Evolutionary conservation across 1,140 invertebrate genomes (phyloP).

Genomic region (Drosophila bipectinata): DNA sequence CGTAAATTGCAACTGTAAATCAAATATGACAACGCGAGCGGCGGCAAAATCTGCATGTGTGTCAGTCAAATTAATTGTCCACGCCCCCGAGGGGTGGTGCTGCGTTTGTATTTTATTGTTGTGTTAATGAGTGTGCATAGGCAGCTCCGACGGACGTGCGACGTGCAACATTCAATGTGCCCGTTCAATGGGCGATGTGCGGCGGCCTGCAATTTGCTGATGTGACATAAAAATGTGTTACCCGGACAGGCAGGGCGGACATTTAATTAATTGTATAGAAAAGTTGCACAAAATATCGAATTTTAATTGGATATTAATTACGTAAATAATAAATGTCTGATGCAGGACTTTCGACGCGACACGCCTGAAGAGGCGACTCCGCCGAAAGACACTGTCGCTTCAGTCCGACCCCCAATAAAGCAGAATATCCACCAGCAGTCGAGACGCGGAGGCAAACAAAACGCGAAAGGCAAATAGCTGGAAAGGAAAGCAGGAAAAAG

Average conservation of each 20-base stretch:
- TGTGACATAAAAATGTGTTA: slow-evolving; percentile 80
- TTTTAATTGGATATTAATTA: slow-evolving; percentile 77
- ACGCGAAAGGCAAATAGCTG: slow-evolving; percentile 59
- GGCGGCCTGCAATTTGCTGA: slow-evolving; percentile 64
- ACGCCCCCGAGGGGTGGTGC: slow-evolving; percentile 18
- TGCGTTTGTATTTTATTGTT: slow-evolving; percentile 71
- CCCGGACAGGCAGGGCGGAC: slow-evolving; percentile 33
- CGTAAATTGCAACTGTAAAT: slow-evolving; percentile 83
- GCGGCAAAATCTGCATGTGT: slow-evolving; percentile 79
- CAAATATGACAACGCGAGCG: slow-evolving; percentile 81
- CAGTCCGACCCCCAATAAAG: background rate
- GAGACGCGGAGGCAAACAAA: slow-evolving; percentile 51
- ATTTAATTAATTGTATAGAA: slow-evolving; percentile 73
- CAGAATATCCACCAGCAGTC: background rate
- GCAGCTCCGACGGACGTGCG: slow-evolving; percentile 14
- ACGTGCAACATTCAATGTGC: background rate
- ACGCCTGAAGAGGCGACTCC: no score
- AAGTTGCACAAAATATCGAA: slow-evolving; percentile 52
- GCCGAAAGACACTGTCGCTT: background rate
- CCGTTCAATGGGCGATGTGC: background rate
- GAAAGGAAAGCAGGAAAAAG: slow-evolving; percentile 58
- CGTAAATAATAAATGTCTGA: slow-evolving; percentile 43
- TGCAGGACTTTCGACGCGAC: background rate
- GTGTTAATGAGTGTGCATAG: slow-evolving; percentile 80
- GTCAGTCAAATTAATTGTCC: slow-evolving; percentile 81